Base-by-base conservation (phyloP, 92 coral and sea anemone genomes). In the Isaurus tuberculatus region DNA sequence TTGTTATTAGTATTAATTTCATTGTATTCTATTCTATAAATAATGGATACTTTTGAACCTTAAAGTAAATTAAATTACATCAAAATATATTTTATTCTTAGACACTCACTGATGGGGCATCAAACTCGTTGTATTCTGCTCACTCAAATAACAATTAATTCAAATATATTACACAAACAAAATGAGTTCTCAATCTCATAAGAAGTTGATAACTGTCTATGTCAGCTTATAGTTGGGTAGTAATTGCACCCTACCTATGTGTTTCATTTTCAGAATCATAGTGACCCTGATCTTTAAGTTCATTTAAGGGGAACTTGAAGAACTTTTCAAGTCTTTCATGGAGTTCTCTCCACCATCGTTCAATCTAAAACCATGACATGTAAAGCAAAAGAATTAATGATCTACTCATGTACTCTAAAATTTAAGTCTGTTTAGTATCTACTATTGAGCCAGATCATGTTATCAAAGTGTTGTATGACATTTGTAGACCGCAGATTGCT, bases 341-440 rank as follows among this genome's bases (percentile, higher is more conserved):
- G 84, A 88, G 87, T 79, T 88, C 87, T 26, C 81, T 88, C 91
- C 87, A 87, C 71, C 71, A 88, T 48, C 91, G 70, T 83, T 88
- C 85, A 70, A 88, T 88, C 87, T 88, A 79, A 34, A 80, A 83
- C 43, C 75, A 70, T 57, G 33, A 66, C 72, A 65, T 15, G 29
- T 32, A 71, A 67, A 67, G 43, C 40, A 67, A 67, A 15, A 67
- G 30, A 67, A 36, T 14, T 33, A 17, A 8, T 36, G 42, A 36
- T 36, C 42, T 36, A 67, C 44, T 14, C 44, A 6, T 13, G n/a
- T 67, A 36, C 44, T 36, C 40, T 30, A 67, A 34, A 69, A 33
- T 69, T 20, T 69, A 22, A 69, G 20, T 33, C 46, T 10, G 33
- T 22, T 34, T 36, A 33, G 43, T 36, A 69, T 40, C 43, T 69